Evolutionary conservation across 2,797 vertebrate genomes (phyloP).

Genomic region (Mastacembelus armatus): DNA sequence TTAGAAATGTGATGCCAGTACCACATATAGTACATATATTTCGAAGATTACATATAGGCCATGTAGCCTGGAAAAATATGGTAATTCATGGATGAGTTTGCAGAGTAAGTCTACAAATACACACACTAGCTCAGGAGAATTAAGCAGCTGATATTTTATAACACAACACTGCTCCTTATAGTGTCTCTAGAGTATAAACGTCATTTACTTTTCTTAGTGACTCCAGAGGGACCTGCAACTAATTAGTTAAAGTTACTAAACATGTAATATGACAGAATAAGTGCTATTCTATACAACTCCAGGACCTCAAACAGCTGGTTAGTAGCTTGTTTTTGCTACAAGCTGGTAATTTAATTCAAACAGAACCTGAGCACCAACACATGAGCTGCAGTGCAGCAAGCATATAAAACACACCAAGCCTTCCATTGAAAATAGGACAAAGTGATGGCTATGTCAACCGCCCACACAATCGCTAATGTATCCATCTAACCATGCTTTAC

Average conservation of each 20-base stretch:
- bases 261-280: slow-evolving; percentile 29
- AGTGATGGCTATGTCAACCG: slow-evolving; percentile 60
- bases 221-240: slow-evolving; percentile 34
- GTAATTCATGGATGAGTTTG: slow-evolving; percentile 52
- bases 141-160: slow-evolving; percentile 56
- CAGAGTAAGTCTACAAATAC: slow-evolving; percentile 56
- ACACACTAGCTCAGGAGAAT: slow-evolving; percentile 49
- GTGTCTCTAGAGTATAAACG: slow-evolving; percentile 23
- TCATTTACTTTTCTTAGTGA: slow-evolving; percentile 34
- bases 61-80: too few relatives aligned
- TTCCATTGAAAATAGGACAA: slow-evolving; percentile 54
- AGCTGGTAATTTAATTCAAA: too few relatives aligned
- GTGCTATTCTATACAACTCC: slow-evolving; percentile 11
- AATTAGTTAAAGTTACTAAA: slow-evolving; percentile 33
- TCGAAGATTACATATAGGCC: background rate
- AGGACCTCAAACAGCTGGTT: slow-evolving; percentile 15
- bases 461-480: slow-evolving; percentile 55
- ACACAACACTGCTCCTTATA: slow-evolving; percentile 46
- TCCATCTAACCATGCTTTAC: slow-evolving; percentile 50
- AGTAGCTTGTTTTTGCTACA: slow-evolving; percentile 17
- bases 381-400: slow-evolving; percentile 26
- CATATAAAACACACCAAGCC: slow-evolving; percentile 23
- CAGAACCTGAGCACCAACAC: slow-evolving; percentile 20
- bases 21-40: background rate
- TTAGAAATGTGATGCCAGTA: background rate